These are phyloP conservation scores for Odocoileus virginianus DNA, from an alignment of 2,113 vertebrate species.

Conservation along the genomic window DNA sequence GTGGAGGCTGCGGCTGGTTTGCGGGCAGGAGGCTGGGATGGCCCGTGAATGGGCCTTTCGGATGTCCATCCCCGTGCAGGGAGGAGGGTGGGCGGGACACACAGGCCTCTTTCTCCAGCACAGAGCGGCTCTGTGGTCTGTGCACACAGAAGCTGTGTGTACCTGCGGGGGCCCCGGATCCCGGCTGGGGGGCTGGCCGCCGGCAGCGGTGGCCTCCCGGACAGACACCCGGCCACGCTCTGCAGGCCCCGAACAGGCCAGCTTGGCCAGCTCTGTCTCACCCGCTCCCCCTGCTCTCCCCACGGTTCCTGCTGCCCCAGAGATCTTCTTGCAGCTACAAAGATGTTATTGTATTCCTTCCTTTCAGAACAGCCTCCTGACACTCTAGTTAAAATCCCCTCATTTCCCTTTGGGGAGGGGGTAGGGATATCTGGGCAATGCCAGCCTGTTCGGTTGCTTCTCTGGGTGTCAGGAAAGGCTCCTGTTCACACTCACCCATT, in stretches of 20 bases:
- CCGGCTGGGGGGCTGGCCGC: not conserved
- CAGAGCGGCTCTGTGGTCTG: constrained; percentile 43
- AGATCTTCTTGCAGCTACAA: not conserved
- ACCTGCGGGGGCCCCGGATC: not conserved
- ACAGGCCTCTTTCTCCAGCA: constrained; percentile 6
- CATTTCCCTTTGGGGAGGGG: not conserved
- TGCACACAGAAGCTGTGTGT: constrained; percentile 37
- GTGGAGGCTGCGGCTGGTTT: not conserved
- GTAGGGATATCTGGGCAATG: not conserved
- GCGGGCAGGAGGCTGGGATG: not conserved
- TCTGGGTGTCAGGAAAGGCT: not conserved
- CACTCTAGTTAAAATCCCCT: not conserved
- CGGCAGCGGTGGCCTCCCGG: not conserved
- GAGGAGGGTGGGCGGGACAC: not conserved
- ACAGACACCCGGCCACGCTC: not conserved
- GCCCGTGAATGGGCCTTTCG: not conserved
- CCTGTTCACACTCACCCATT: not conserved
- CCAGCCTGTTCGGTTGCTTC: not conserved
- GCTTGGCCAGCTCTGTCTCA: not conserved
- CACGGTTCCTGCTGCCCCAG: not conserved
- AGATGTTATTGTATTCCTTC: not conserved
- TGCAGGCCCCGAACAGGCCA: not conserved
- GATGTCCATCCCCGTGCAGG: not conserved
- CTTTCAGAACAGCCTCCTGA: not conserved
- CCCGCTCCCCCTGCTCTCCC: not conserved